Percentiles rank a stretch among this genome's conserved stretches.
These are phyloP conservation scores for Noctuana brunneofusca DNA, from an alignment of 2,888 invertebrate species.

Conservation along the genomic window DNA sequence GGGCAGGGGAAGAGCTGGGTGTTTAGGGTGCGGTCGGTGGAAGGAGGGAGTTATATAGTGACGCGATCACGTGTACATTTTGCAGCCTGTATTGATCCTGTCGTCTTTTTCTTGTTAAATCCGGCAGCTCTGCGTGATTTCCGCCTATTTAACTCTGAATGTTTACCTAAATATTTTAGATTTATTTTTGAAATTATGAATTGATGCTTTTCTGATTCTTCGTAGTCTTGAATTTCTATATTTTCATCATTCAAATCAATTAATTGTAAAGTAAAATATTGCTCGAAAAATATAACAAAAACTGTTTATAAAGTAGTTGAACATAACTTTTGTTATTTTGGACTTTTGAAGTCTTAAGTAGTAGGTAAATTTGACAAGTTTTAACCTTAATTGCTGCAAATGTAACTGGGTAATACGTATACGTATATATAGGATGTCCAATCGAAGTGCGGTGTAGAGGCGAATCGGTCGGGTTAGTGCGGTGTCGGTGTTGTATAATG, in stretches of 20 bases:
- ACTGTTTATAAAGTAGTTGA: no score
- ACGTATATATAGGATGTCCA: slow-evolving; percentile 21
- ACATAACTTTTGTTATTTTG: no score
- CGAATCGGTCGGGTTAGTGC: slow-evolving; percentile 31
- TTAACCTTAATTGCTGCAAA: slow-evolving; percentile 13
- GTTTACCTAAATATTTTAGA: slow-evolving; percentile 9
- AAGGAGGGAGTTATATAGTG: slow-evolving; percentile 80
- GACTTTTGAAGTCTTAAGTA: neutral
- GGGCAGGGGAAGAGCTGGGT: slow-evolving; percentile 66
- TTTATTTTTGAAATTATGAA: neutral
- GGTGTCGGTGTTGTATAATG: slow-evolving; percentile 36
- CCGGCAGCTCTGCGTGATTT: slow-evolving; percentile 61
- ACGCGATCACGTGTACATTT: slow-evolving; percentile 82
- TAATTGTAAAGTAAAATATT: no score
- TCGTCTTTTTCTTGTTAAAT: slow-evolving; percentile 71
- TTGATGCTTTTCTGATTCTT: no score
- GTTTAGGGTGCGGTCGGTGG: slow-evolving; percentile 70
- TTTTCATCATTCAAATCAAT: no score
- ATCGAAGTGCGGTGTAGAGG: slow-evolving; percentile 24
- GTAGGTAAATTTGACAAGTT: neutral
- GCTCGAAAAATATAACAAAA: no score
- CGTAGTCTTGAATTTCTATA: no score
- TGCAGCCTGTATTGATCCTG: slow-evolving; percentile 80
- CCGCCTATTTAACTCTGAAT: slow-evolving; percentile 39
- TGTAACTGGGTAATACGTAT: slow-evolving; percentile 7